Evolutionary conservation across 1,140 invertebrate species (phyloP), one percentile per base, ranked within the genome.

Genomic region (Drosophila varians): DNA sequence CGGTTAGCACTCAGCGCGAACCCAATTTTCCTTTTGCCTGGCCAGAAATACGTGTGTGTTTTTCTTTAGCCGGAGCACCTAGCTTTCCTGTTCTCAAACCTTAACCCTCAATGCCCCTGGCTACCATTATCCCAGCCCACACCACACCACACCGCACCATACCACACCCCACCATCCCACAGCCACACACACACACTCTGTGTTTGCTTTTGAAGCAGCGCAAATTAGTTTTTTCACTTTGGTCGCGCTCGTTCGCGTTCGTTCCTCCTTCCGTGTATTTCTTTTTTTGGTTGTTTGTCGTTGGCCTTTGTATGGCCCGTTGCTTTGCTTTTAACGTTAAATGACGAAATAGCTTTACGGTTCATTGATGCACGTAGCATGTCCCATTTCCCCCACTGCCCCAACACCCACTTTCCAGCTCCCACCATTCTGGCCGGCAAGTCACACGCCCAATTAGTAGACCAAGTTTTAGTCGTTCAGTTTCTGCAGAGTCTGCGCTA

Each of bases 171-270:
- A 19, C 34, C n/a, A n/a, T n/a, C n/a, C 6, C 16, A 9, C 0
- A n/a, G n/a, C 43, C 16, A 36, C 25, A 42, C 26, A 28, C 38
- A 42, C 48, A 40, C 26, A 18, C 16, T 25, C 48, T 16, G 65
- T 84, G 79, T 89, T 89, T 89, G 84, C 86, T 89, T 89, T 89
- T 89, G 76, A 89, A 89, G 84, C 79, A 89, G 84, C 84, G 86
- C 86, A 89, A 89, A 89, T 89, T 89, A 89, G 84, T 89, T 89
- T 89, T 89, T 89, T 89, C 80, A 86, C 80, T 86, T 86, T 86
- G 72, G 80, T 86, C 80, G 80, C 80, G 82, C 83, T 86, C 77
- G 60, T 48, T 74, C 70, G 70, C 71, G 70, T 74, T 77, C 58
- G 61, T 52, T 47, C 80, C 69, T 68, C 57, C 53, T 42, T 57